A percentile compares a stretch with the other conserved stretches of the same genome.
Conservation (phyloP, 2,888 invertebrate genomes). For the Sesia bembeciformis region DNA sequence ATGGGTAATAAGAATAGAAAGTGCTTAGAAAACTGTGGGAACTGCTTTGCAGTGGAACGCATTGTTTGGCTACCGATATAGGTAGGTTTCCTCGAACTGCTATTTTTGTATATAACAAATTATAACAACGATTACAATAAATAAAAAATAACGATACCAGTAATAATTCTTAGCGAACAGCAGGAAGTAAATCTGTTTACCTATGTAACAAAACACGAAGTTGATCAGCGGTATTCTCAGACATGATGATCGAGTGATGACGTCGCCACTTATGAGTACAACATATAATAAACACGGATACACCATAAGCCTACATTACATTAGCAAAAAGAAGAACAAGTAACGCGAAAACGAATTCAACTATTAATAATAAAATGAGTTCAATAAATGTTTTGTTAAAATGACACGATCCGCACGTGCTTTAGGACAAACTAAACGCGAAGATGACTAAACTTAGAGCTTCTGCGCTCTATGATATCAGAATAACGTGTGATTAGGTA, state of each 20-base stretch:
- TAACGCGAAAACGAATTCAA: too few relatives aligned
- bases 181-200: conserved; percentile 14
- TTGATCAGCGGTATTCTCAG: conserved; percentile 35
- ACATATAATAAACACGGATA: too few relatives aligned
- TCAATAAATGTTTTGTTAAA: background rate
- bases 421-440: conserved; percentile 17
- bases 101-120: too few relatives aligned
- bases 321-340: too few relatives aligned
- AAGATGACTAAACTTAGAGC: conserved; percentile 42
- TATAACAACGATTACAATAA: too few relatives aligned
- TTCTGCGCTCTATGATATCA: conserved; percentile 39
- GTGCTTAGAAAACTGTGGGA: conserved; percentile 27
- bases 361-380: too few relatives aligned
- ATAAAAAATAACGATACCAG: too few relatives aligned
- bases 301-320: too few relatives aligned
- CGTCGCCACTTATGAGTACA: too few relatives aligned
- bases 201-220: conserved; percentile 32
- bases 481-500: conserved; percentile 30
- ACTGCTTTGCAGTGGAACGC: conserved; percentile 6
- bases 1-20: conserved; percentile 16
- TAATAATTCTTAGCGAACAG: too few relatives aligned
- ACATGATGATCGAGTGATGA: conserved; percentile 19
- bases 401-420: background rate
- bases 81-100: too few relatives aligned
- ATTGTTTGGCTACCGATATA: conserved; percentile 29